Evolutionary conservation across 1,140 invertebrate species (phyloP), one percentile per base, ranked within the genome.

Genomic region (Drosophila hydei): DNA sequence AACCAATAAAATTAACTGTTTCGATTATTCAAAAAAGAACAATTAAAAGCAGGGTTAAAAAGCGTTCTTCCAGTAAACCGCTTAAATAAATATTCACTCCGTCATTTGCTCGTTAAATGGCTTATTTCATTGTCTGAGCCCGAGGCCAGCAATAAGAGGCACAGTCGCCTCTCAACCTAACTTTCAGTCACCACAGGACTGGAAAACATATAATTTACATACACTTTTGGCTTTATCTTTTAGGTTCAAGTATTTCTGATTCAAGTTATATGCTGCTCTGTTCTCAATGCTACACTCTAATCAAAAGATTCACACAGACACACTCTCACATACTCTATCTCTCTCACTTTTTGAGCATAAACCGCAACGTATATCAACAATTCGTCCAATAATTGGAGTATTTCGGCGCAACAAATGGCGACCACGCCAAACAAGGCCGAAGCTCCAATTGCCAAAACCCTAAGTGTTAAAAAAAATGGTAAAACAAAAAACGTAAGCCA

Each of bases 321-420:
- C 68, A 27, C 18, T 51, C 43, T 51, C 62, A 47, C 45, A 19
- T 8, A 27, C 33, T 54, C 25, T 42, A 30, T 12, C 23, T 58
- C 16, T 62, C 36, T 54, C 25, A 85, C 70, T 87, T 42, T 74
- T 69, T 88, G 84, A 87, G 83, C 83, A 88, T 87, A 73, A 88
- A 88, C 79, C 83, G 83, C 81, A 88, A 88, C 61, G 84, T 83
- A 88, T 88, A 88, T 88, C 83, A 88, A 88, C 67, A 88, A 88
- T 88, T 88, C 83, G 83, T 88, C 83, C 83, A 88, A 88, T 88
- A 83, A 88, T 88, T 88, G 83, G 83, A 88, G 83, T 55, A 47
- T 81, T 72, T 67, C 55, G 77, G 78, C 75, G 60, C 74, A 75
- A 87, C 71, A 87, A 88, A 73, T 81, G 81, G 71, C 77, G 30